A percentile compares a stretch with the other conserved stretches of the same genome.
phyloP scores from a whole-genome alignment of 2,888 invertebrate species.

The Ophion ellenae region DNA sequence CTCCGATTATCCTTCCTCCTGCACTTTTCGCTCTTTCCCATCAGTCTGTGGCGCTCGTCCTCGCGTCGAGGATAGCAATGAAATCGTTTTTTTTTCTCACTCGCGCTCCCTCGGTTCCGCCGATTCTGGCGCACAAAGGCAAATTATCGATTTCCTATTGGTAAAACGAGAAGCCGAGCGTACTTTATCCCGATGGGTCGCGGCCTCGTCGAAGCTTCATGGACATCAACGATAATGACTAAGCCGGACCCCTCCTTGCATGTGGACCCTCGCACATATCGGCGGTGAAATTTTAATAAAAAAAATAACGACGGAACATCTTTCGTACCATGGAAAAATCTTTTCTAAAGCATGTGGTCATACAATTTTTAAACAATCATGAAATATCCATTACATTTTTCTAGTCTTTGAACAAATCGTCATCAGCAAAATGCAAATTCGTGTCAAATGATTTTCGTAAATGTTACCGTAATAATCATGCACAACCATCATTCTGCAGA shows the following conservation, averaged over 20 bases:
- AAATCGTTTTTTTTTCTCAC: slow-evolving; percentile 27
- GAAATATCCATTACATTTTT: too few species aligned
- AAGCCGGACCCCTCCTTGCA: slow-evolving; percentile 26
- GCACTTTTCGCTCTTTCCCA: neutral
- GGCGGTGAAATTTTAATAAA: neutral
- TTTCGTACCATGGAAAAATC: neutral
- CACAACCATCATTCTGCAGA: too few species aligned
- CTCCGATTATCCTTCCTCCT: slow-evolving; percentile 25
- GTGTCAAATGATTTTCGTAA: too few species aligned
- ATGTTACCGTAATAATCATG: too few species aligned
- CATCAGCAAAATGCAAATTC: too few species aligned
- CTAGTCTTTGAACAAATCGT: too few species aligned
- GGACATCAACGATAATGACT: slow-evolving; percentile 23
- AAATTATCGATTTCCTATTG: slow-evolving; percentile 72
- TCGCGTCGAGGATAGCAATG: slow-evolving; percentile 27
- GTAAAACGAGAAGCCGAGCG: slow-evolving; percentile 68
- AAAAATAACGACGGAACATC: neutral
- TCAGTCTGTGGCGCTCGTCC: slow-evolving; percentile 27
- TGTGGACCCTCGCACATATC: slow-evolving; percentile 33
- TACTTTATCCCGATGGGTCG: slow-evolving; percentile 65
- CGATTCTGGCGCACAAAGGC: slow-evolving; percentile 64
- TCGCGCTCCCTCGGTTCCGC: slow-evolving; percentile 6
- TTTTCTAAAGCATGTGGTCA: neutral
- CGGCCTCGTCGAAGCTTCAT: slow-evolving; percentile 51
- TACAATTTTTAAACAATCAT: too few species aligned